Evolutionary conservation across 1,140 invertebrate species (phyloP), one percentile per base, ranked within the genome.

Genomic region (Sycophaga agraensis): DNA sequence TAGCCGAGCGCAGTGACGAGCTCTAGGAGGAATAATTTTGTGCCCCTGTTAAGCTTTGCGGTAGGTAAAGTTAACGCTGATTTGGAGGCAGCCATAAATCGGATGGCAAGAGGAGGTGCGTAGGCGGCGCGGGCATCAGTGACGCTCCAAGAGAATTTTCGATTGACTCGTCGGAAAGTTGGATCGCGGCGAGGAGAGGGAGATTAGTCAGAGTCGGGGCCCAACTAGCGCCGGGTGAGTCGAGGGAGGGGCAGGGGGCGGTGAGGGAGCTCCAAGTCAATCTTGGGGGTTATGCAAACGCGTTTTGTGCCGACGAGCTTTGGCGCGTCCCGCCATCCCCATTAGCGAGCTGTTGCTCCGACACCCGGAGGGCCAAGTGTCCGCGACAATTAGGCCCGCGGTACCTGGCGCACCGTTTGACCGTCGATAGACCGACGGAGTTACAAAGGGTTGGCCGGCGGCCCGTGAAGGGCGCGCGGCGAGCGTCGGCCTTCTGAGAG

Each of bases 211-310:
- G n/a, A n/a, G n/a, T n/a, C n/a, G n/a, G n/a, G 5, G 28, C 28
- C 28, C 28, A 11, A 31, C 28, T 6, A 11, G 5, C 28, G 28
- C 28, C 28, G 5, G 28, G 28, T 31, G 49, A 62, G 19, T 49
- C 2, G 34, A 22, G 4, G 35, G 19, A 34, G 16, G 28, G 17
- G 2, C 14, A 6, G 16, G 24, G 22, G 46, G 8, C 34, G 19
- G 26, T n/a, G n/a, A 37, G 26, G 16, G 16, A 66, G 63, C 48
- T 66, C 39, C 11, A 56, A 66, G 60, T 66, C 56, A 64, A 71
- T 72, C 70, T 72, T 70, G 70, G 65, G 70, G 65, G 66, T 70
- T 71, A 71, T 70, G 69, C 67, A 71, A 71, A 71, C 70, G 70
- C 63, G 69, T 61, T 70, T 66, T 68, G 69, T 66, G 57, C 57